A percentile compares a stretch with the other conserved stretches of the same genome.
Evolutionary conservation across 2,797 vertebrate genomes (phyloP).

Genomic region (Nannoperca obscura): DNA sequence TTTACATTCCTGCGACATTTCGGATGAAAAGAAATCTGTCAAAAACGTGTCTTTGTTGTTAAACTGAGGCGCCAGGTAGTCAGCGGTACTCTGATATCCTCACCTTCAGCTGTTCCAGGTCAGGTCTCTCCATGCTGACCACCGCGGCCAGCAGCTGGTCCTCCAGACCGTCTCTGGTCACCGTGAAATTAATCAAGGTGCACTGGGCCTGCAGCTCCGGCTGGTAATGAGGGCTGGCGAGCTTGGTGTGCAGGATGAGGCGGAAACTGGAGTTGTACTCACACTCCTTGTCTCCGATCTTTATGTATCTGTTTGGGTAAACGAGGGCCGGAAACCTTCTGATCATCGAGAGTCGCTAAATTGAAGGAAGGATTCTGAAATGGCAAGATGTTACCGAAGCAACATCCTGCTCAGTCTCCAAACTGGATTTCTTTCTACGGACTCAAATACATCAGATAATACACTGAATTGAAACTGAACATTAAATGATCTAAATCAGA

Average conservation of each 20-base stretch:
- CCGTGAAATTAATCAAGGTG: conserved; percentile 96
- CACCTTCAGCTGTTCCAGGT: conserved; percentile 96
- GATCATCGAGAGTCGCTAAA: background rate
- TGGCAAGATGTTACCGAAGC: background rate
- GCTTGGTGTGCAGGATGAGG: conserved; percentile 96
- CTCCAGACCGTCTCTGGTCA: conserved; percentile 92
- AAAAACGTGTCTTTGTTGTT: background rate
- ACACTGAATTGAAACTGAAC: background rate
- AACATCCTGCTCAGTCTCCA: background rate
- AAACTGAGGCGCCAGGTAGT: background rate
- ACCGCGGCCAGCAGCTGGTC: conserved; percentile 95
- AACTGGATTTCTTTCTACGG: background rate
- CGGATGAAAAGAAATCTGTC: conserved; percentile 20
- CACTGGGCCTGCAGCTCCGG: conserved; percentile 98
- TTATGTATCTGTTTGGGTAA: conserved; percentile 87
- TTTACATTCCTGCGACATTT: conserved; percentile 25
- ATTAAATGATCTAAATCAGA: background rate
- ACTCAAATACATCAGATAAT: background rate
- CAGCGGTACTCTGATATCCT: conserved; percentile 12
- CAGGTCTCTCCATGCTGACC: conserved; percentile 94
- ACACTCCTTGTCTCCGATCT: conserved; percentile 96
- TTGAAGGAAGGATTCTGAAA: background rate
- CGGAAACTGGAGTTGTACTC: conserved; percentile 92
- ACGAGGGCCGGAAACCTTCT: background rate
- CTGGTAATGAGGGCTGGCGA: conserved; percentile 96